These are phyloP conservation scores for Pelvicachromis taeniatus DNA, from an alignment of 2,113 vertebrate species.

Conservation along the genomic window DNA sequence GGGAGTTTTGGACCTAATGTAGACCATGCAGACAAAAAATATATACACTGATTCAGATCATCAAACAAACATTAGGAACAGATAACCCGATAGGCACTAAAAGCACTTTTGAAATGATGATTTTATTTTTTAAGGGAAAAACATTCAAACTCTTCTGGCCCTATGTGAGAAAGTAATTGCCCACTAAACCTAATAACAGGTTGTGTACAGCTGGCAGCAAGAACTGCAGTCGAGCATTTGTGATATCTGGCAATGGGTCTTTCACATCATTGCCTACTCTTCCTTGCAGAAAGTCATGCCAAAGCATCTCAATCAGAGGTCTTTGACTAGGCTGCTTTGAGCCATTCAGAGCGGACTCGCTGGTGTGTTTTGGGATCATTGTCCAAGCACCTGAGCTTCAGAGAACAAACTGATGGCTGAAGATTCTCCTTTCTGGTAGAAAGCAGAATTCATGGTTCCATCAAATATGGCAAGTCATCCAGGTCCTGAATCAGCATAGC, in stretches of 20 bases:
- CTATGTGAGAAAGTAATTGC: not conserved
- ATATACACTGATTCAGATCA: not conserved
- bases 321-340: not conserved
- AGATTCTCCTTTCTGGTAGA: not conserved
- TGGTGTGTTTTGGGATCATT: not conserved
- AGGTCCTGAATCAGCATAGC: not conserved
- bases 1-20: not conserved
- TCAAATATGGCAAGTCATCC: not conserved
- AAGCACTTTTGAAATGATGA: not conserved
- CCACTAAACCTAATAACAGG: not conserved
- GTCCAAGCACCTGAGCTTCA: not conserved
- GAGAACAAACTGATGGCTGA: not conserved
- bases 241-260: not conserved
- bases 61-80: not conserved
- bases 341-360: not conserved
- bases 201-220: not conserved
- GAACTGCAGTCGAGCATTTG: not conserved
- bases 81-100: not conserved
- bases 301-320: not conserved
- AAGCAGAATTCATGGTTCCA: not conserved
- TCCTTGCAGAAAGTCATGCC: not conserved
- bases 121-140: too few relatives aligned
- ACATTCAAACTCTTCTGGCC: not conserved
- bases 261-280: not conserved
- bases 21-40: not conserved